These are phyloP conservation scores for Drosophila erecta DNA, from an alignment of 1,140 invertebrate species.

Conservation along the genomic window DNA sequence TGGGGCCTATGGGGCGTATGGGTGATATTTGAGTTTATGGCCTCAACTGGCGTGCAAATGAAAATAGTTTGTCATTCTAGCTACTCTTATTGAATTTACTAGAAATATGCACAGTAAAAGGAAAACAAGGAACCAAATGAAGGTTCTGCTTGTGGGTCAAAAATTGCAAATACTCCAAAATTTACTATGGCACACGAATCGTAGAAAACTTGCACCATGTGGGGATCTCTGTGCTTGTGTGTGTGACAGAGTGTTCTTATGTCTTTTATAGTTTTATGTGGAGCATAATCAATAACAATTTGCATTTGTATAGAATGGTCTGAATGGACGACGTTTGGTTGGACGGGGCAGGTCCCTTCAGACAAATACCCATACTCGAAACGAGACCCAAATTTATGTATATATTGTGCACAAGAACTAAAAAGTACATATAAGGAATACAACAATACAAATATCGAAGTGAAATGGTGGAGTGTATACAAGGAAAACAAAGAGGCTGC, in stretches of 20 bases:
- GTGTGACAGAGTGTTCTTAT: constrained; percentile 37
- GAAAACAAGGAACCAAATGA: not conserved
- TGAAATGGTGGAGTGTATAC: constrained; percentile 42
- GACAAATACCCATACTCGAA: constrained; percentile 29
- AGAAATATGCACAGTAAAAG: constrained; percentile 12
- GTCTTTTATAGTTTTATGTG: constrained; percentile 61
- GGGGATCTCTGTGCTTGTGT: constrained; percentile 20
- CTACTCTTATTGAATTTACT: constrained; percentile 35
- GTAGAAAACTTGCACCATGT: constrained; percentile 5
- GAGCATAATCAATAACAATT: constrained; percentile 81
- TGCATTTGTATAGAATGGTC: constrained; percentile 64
- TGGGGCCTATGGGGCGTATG: constrained; percentile 52
- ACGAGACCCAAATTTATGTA: constrained; percentile 24
- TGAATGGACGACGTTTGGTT: constrained; percentile 42
- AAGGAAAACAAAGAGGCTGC: constrained; percentile 3
- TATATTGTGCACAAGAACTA: constrained; percentile 28
- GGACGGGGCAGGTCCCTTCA: constrained; percentile 11
- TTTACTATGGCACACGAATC: constrained; percentile 36
- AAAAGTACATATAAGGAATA: constrained; percentile 18
- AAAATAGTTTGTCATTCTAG: constrained; percentile 43
- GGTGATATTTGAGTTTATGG: constrained; percentile 57
- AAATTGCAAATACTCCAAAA: constrained; percentile 45
- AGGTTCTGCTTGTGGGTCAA: constrained; percentile 30
- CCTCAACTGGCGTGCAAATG: constrained; percentile 44
- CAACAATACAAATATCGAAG: constrained; percentile 28